These are phyloP conservation scores for Bombus cullumanus DNA, from an alignment of 1,140 invertebrate species.

Conservation along the genomic window DNA sequence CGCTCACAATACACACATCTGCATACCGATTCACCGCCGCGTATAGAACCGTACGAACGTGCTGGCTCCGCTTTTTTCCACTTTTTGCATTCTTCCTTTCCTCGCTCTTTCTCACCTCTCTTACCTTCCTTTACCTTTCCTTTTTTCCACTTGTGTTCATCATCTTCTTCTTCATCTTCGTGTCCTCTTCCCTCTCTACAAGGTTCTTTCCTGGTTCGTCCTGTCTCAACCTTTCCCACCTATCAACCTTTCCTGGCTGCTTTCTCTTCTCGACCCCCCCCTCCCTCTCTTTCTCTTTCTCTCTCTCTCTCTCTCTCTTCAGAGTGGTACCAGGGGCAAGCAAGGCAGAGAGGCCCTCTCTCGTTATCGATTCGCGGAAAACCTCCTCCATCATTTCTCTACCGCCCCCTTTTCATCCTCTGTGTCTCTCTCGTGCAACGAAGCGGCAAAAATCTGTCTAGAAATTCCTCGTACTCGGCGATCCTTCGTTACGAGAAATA, in stretches of 20 bases:
- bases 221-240: conserved; percentile 6
- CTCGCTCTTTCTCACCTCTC: neutral
- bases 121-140: neutral
- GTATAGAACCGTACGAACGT: conserved; percentile 1
- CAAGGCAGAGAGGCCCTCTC: neutral
- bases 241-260: neutral
- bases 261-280: neutral
- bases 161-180: neutral
- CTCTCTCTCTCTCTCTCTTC: neutral
- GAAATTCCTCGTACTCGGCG: conserved; percentile 30
- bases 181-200: neutral
- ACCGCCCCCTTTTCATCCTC: conserved; percentile 41
- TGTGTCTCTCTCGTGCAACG: conserved; percentile 47
- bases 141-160: neutral
- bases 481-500: conserved; percentile 44
- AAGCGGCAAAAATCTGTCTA: conserved; percentile 44
- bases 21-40: conserved; percentile 16
- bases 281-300: too few species aligned
- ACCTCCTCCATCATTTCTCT: conserved; percentile 42
- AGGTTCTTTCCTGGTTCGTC: conserved; percentile 2
- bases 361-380: conserved; percentile 62
- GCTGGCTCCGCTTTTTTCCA: conserved; percentile 10
- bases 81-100: conserved; percentile 41
- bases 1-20: conserved; percentile 21
- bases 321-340: neutral